These are phyloP conservation scores for Samia ricini DNA, from an alignment of 1,140 invertebrate genomes.

Conservation along the genomic window DNA sequence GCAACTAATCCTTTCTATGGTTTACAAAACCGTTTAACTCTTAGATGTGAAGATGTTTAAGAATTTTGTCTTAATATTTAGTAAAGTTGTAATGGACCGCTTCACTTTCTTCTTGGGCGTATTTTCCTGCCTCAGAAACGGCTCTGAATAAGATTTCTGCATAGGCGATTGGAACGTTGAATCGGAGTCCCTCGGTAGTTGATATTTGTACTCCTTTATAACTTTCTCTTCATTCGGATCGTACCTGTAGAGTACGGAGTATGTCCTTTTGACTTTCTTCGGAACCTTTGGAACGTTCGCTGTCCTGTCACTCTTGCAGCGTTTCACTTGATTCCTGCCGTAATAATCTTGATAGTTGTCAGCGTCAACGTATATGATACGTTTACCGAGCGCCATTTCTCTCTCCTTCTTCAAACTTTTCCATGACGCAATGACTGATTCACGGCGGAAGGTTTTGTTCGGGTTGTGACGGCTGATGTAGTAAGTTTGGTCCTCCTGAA, in stretches of 20 bases:
- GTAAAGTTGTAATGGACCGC: slow-evolving; percentile 63
- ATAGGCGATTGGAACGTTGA: slow-evolving; percentile 26
- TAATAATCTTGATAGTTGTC: slow-evolving; percentile 67
- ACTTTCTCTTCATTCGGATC: slow-evolving; percentile 68
- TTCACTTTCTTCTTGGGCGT: slow-evolving; percentile 67
- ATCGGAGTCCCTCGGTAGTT: slow-evolving; percentile 46
- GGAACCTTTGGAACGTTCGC: slow-evolving; percentile 40
- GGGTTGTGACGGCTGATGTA: slow-evolving; percentile 69
- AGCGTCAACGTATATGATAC: slow-evolving; percentile 61
- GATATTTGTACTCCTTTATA: slow-evolving; percentile 70
- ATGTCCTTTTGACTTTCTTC: slow-evolving; percentile 69
- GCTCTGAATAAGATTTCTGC: slow-evolving; percentile 61
- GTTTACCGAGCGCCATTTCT: slow-evolving; percentile 64
- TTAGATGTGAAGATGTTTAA: slow-evolving; percentile 67
- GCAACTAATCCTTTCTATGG: slow-evolving; percentile 51
- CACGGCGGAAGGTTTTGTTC: slow-evolving; percentile 67
- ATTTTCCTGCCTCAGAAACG: slow-evolving; percentile 55
- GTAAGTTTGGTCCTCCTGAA: slow-evolving; percentile 63
- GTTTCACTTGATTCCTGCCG: slow-evolving; percentile 66
- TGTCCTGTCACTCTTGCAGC: slow-evolving; percentile 66
- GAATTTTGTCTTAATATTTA: slow-evolving; percentile 70
- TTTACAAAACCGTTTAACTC: slow-evolving; percentile 43
- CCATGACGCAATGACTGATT: slow-evolving; percentile 70
- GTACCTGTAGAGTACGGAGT: slow-evolving; percentile 69
- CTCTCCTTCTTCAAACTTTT: slow-evolving; percentile 68